These are phyloP conservation scores for Habropoda laboriosa DNA, from an alignment of 1,140 invertebrate genomes.

Conservation along the genomic window DNA sequence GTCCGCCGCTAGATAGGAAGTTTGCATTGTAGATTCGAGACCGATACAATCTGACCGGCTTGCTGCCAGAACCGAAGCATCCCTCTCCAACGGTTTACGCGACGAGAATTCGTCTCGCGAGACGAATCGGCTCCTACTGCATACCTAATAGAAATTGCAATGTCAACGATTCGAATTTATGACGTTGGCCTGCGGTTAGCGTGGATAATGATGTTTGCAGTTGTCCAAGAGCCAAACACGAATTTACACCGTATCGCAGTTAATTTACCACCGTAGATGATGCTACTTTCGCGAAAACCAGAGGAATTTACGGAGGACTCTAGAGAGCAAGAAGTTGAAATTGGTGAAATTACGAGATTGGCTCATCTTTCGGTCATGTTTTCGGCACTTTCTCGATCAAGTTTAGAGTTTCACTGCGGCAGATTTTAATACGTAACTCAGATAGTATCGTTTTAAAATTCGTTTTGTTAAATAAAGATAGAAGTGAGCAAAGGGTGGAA, in stretches of 20 bases:
- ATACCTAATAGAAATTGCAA: slow-evolving; percentile 20
- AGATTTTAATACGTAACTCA: no score
- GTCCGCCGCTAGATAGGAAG: slow-evolving; percentile 50
- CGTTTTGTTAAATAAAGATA: no score
- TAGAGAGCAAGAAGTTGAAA: no score
- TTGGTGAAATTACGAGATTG: no score
- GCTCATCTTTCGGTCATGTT: no score
- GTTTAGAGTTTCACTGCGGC: no score
- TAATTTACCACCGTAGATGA: background rate
- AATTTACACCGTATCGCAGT: background rate
- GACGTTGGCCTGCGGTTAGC: background rate
- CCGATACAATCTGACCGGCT: slow-evolving; percentile 55
- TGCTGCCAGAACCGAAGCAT: slow-evolving; percentile 46
- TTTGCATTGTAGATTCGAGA: slow-evolving; percentile 67
- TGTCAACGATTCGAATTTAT: slow-evolving; percentile 6
- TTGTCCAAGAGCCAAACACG: background rate
- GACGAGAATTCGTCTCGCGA: slow-evolving; percentile 43
- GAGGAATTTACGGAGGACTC: no score
- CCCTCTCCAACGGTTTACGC: slow-evolving; percentile 20
- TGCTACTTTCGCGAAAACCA: background rate
- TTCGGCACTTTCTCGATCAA: no score
- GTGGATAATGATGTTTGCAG: background rate
- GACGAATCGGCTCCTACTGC: slow-evolving; percentile 1
- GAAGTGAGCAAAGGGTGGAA: no score
- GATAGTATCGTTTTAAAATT: no score